Evolutionary conservation across 2,797 vertebrate species (phyloP), one percentile per base, ranked within the genome.

Genomic region (Meda fulgida): DNA sequence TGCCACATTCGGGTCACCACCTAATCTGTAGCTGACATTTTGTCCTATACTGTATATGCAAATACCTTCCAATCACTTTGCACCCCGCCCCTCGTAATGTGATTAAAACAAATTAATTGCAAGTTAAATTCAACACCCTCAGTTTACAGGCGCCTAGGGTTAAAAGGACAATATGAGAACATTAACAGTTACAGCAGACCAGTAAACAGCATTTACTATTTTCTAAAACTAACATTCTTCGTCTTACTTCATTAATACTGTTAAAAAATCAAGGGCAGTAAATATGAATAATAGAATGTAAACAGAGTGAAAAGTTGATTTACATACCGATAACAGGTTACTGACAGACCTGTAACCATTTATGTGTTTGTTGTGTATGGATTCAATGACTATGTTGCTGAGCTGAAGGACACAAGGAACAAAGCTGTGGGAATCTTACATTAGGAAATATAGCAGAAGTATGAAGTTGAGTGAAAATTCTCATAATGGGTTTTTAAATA

Each of bases 51-150:
- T 94, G 92, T 94, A 94, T 92, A 94, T 95, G 94, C 94, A 96
- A 96, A 96, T 94, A 95, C 91, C 91, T 94, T 92, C 92, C 91
- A 93, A 96, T 96, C 95, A 95, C 94, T 96, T 96, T 96, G 95
- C 87, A 83, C 85, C 84, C 83, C 7, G 71, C 89, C 83, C 89
- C 89, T 85, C n/a, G 91, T 90, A 89, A 91, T 92, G 92, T 95
- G 94, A 97, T 96, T 97, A 94, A 94, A 95, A 95, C 92, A 89
- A 96, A 96, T 93, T 91, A 93, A 96, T 96, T 90, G 90, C 91
- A 91, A 91, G 84, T 87, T 87, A 93, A 93, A 96, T 95, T 95
- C 43, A 91, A 95, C 93, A 94, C 81, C 86, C 84, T 93, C 87
- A 92, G 88, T 92, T 95, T 92, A 92, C 91, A 94, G 92, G 89